Conservation (phyloP, 2,113 vertebrate species). For the western clawed frog (Xenopus tropicalis) region DNA sequence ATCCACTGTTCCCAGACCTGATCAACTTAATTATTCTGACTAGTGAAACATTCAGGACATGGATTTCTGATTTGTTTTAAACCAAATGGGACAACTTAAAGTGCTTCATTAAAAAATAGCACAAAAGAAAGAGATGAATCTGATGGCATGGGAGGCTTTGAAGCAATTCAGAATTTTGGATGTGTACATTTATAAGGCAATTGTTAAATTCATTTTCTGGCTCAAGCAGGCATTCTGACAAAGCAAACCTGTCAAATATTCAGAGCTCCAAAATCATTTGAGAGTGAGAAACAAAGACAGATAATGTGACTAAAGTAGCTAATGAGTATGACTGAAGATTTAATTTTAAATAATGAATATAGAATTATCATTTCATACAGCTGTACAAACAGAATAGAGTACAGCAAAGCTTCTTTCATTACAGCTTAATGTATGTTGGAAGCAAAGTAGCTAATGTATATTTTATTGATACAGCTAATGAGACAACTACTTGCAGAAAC, state of each 20-base stretch:
- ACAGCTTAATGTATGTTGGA: neutral
- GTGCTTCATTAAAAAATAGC: slow-evolving; percentile 48
- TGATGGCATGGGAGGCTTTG: slow-evolving; percentile 32
- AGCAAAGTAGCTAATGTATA: neutral
- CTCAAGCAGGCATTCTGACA: neutral
- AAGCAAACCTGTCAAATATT: slow-evolving; percentile 32
- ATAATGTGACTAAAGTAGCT: slow-evolving; percentile 44
- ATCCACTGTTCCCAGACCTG: slow-evolving; percentile 61
- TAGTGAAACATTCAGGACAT: slow-evolving; percentile 65
- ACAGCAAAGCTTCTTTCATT: neutral
- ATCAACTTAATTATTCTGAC: slow-evolving; percentile 73
- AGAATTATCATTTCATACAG: slow-evolving; percentile 26
- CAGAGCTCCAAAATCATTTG: slow-evolving; percentile 42
- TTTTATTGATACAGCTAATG: neutral
- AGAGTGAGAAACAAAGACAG: slow-evolving; percentile 41
- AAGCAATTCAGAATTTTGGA: slow-evolving; percentile 44
- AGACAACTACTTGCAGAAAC: neutral
- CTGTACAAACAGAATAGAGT: slow-evolving; percentile 18
- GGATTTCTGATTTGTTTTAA: slow-evolving; percentile 63
- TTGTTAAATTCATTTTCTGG: slow-evolving; percentile 8
- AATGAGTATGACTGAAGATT: slow-evolving; percentile 34
- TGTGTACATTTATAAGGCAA: slow-evolving; percentile 6
- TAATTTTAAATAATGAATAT: slow-evolving; percentile 27
- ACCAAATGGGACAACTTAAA: slow-evolving; percentile 59
- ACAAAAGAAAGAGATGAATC: slow-evolving; percentile 43